A percentile compares a stretch with the other conserved stretches of the same genome.
Evolutionary conservation across 2,797 vertebrate genomes (phyloP).

Genomic region (Rhynchonycteris naso): DNA sequence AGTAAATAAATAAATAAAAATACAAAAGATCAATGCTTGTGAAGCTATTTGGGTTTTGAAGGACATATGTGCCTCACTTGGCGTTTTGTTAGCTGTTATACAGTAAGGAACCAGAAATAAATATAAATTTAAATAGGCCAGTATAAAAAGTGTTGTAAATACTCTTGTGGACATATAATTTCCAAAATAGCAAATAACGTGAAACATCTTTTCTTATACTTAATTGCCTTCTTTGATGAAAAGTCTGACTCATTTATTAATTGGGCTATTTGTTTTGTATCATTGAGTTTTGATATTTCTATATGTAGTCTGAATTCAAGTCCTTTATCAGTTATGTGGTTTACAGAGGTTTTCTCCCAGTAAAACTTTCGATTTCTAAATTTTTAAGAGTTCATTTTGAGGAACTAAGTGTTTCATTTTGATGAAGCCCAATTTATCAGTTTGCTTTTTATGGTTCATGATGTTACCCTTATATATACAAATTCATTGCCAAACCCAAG

Average conservation of each 20-base stretch:
- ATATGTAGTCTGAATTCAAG: not conserved
- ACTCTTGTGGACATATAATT: not conserved
- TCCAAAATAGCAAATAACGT: not conserved
- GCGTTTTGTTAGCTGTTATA: not conserved
- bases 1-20: too few relatives aligned
- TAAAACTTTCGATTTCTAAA: not conserved
- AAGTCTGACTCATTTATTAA: not conserved
- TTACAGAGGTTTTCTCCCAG: not conserved
- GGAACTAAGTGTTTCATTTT: not conserved
- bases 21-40: not conserved
- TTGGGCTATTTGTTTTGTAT: not conserved
- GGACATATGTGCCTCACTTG: not conserved
- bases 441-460: not conserved
- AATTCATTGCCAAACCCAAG: not conserved
- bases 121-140: not conserved
- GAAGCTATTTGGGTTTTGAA: not conserved
- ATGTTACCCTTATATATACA: not conserved
- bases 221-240: not conserved
- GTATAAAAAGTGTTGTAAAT: not conserved
- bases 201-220: not conserved
- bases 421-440: not conserved
- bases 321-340: not conserved
- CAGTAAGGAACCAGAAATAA: not conserved
- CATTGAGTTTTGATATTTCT: not conserved
- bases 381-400: not conserved